phyloP scores from a whole-genome alignment of 1,140 invertebrate species.

The Acromyrmex charruanus region DNA sequence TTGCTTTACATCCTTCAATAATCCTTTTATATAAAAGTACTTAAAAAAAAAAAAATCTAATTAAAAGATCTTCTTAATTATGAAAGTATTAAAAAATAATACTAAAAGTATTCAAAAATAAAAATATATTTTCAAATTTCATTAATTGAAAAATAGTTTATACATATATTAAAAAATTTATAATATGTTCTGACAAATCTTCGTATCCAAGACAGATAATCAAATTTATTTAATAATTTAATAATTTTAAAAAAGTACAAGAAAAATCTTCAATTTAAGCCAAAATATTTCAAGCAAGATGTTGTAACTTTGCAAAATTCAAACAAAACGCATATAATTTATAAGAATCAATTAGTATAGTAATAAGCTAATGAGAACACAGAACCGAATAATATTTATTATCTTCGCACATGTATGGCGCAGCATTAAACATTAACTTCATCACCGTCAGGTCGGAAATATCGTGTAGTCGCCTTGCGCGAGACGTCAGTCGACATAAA shows the following conservation, averaged over 20 bases:
- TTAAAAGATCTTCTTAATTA: slow-evolving; percentile 16
- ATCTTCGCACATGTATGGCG: background rate
- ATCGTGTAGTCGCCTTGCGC: background rate
- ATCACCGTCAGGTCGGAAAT: slow-evolving; percentile 2
- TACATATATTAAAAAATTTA: background rate
- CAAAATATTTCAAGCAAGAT: background rate
- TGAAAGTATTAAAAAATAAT: background rate
- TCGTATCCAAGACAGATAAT: background rate
- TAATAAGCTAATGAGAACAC: background rate
- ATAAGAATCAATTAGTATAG: background rate
- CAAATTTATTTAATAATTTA: background rate
- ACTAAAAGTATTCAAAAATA: background rate
- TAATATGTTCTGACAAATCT: background rate
- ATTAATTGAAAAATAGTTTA: background rate
- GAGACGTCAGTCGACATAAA: slow-evolving; percentile 37
- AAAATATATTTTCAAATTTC: background rate
- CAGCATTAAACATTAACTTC: slow-evolving; percentile 5
- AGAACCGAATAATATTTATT: background rate
- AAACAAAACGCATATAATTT: background rate
- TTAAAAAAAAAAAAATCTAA: background rate
- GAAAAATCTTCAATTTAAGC: background rate
- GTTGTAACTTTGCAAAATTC: slow-evolving; percentile 9
- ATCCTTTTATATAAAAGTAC: background rate
- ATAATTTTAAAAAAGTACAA: background rate
- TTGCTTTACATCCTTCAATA: background rate